Base-by-base conservation (phyloP, 2,113 vertebrate species). In the Emberiza fucata region DNA sequence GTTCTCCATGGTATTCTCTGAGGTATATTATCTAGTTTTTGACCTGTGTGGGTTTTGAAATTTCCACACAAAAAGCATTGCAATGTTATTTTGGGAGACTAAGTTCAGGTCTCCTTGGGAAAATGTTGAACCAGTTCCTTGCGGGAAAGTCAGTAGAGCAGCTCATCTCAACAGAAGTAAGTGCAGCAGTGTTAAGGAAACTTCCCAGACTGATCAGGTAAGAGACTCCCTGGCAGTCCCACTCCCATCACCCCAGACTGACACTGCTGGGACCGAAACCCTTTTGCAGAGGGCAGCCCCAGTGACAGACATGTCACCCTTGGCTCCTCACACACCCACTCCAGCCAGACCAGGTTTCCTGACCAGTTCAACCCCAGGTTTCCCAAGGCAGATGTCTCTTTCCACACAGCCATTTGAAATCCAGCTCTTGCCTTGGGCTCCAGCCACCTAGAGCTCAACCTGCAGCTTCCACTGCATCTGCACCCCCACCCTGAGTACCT, bases 261-360 rank as follows among this genome's bases (percentile, higher is more conserved):
- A 1, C 23, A 17, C 16, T 66, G 11, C 29, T 39, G 60, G 15
- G 13, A 22, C 7, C 0, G 0, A 60, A 75, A n/a, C 15, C 8
- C 12, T 11, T 59, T 39, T 3, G 2, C 19, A 28, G 60, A 0
- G 2, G 19, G 23, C 0, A 0, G 23, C 23, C 73, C 37, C 37
- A 7, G 7, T 24, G 44, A 33, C 15, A 0, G 1, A 50, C 0
- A 0, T 10, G 39, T 24, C 29, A 6, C 2, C 4, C 21, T 68
- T 53, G n/a, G 14, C 24, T 82, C 47, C n/a, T 3, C 28, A 47
- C 37, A n/a, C 16, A 59, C 33, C 7, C 37, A 37, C 18, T 11
- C 12, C 37, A 22, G 7, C 18, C 53, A 75, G n/a, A 81, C 13
- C 29, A 60, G 20, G 16, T 21, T 60, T n/a, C 45, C 61, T 39